Evolutionary conservation across 2,888 invertebrate genomes (phyloP).

Genomic region (Heteropelma amictum): DNA sequence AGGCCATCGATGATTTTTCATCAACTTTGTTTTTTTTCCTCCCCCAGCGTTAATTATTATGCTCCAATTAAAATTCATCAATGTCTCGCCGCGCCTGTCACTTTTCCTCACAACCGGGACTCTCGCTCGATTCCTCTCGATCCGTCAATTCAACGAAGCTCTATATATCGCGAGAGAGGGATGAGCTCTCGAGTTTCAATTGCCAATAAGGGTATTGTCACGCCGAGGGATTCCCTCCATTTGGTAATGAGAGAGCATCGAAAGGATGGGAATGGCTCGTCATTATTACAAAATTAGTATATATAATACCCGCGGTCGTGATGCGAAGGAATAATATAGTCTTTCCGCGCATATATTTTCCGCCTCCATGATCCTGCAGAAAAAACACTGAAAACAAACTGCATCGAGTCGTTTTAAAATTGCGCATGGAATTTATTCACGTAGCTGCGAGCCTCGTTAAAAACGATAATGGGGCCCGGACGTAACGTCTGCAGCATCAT

Average conservation of each 20-base stretch:
- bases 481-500: no score
- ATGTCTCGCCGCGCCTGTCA: slow-evolving; percentile 43
- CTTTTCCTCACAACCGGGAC: slow-evolving; percentile 20
- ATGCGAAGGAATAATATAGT: slow-evolving; percentile 5
- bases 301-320: slow-evolving; percentile 4
- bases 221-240: slow-evolving; percentile 67
- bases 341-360: neutral
- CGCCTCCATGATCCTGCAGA: no score
- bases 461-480: no score
- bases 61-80: slow-evolving; percentile 54
- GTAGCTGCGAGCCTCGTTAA: no score
- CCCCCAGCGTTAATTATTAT: slow-evolving; percentile 9
- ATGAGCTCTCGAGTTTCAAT: slow-evolving; percentile 55
- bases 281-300: slow-evolving; percentile 72
- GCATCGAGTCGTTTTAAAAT: no score
- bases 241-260: slow-evolving; percentile 41
- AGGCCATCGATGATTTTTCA: slow-evolving; percentile 43
- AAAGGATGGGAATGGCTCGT: slow-evolving; percentile 71
- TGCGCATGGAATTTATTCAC: no score
- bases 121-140: slow-evolving; percentile 32
- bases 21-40: neutral
- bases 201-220: slow-evolving; percentile 69
- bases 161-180: slow-evolving; percentile 37
- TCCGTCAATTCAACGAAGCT: slow-evolving; percentile 33
- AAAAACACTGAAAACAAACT: no score